A percentile compares a stretch with the other conserved stretches of the same genome.
phyloP scores from a whole-genome alignment of 1,140 invertebrate species.

The Platorchestia sp. region DNA sequence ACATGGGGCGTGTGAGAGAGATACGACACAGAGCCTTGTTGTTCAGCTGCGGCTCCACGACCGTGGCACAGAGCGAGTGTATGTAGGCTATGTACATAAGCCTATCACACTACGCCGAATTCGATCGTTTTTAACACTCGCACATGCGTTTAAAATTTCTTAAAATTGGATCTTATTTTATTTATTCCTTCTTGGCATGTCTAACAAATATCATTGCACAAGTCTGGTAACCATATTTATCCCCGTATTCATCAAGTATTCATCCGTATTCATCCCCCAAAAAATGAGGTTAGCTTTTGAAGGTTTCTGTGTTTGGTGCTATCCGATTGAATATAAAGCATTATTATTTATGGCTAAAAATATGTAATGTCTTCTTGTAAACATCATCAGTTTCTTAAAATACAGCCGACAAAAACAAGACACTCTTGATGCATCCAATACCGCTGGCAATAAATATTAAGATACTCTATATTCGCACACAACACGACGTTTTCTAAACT shows the following conservation, averaged over 20 bases:
- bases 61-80: background rate
- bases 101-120: background rate
- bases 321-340: background rate
- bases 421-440: too few relatives aligned
- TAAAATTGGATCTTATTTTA: too few relatives aligned
- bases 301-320: background rate
- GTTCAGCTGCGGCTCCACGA: background rate
- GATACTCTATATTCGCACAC: too few relatives aligned
- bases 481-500: background rate
- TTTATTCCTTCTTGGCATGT: too few relatives aligned
- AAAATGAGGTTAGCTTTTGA: background rate
- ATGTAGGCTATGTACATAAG: constrained; percentile 36
- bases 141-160: too few relatives aligned
- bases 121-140: background rate
- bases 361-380: background rate
- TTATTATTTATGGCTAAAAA: background rate
- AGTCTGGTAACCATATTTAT: too few relatives aligned
- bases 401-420: too few relatives aligned
- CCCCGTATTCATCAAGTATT: too few relatives aligned
- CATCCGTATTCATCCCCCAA: background rate
- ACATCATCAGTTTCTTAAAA: background rate
- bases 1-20: background rate
- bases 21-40: background rate
- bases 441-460: background rate
- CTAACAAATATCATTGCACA: too few relatives aligned